Evolutionary conservation across 2,113 vertebrate species (phyloP), one percentile per base, ranked within the genome.

Genomic region (Rattus norvegicus): DNA sequence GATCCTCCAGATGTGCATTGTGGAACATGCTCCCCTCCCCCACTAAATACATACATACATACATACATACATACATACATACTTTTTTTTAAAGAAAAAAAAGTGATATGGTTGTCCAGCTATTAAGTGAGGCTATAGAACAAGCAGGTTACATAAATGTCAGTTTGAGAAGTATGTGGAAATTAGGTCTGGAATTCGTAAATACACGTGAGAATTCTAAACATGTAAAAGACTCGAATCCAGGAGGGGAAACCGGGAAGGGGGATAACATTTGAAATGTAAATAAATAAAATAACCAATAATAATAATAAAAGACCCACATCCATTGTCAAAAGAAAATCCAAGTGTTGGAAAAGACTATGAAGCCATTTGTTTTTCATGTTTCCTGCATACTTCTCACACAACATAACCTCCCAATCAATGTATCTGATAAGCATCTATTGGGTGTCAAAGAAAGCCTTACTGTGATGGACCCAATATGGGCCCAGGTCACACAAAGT

Each of bases 291-390:
- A 43, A 43, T 43, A 43, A 43, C 43, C 43, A 43, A 43, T 43
- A 43, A 43, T 43, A 43, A 43, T 43, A 43, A 43, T 43, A 43
- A 43, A 43, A 43, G 43, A 43, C 43, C 43, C 43, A 56, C 39
- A 94, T 39, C 56, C 47, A 93, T 47, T 30, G 16, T 93, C 80
- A 77, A 83, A n/a, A 49, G 56, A 96, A 95, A 90, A 92, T 69
- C 13, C 12, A 26, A 93, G 72, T 54, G 52, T 54, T 94, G 28
- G 73, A 95, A 95, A 91, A 61, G 33, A 91, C 47, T 81, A 84
- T 73, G 33, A 86, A 26, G 30, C 56, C n/a, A 87, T 88, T 43
- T 80, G 89, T 90, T 91, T 92, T 96, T 87, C 69, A 89, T 7
- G 59, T 47, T 19, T 7, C 8, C 20, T 90, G 13, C 12, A 88